phyloP scores from a whole-genome alignment of 1,140 invertebrate species.

The Drosophila melanica region DNA sequence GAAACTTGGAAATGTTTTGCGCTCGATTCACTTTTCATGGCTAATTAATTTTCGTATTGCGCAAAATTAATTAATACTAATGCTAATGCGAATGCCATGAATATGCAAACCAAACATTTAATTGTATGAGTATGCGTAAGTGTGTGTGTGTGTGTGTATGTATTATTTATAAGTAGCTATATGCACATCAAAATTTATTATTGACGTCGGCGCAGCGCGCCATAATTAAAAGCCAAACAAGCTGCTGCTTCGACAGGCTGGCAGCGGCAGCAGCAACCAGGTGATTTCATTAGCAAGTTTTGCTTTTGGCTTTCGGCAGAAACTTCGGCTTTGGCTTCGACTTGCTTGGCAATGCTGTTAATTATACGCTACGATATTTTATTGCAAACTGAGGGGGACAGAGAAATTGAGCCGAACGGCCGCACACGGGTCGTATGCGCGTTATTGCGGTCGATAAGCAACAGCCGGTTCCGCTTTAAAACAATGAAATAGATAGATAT shows the following conservation, averaged over 20 bases:
- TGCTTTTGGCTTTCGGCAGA: constrained; percentile 19
- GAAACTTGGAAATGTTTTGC: constrained; percentile 73
- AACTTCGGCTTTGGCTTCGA: constrained; percentile 34
- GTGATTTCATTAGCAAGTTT: constrained; percentile 76
- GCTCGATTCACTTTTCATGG: constrained; percentile 81
- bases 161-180: constrained; percentile 40
- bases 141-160: constrained; percentile 30
- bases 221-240: constrained; percentile 82
- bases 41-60: constrained; percentile 83
- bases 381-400: constrained; percentile 4
- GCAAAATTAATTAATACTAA: constrained; percentile 80
- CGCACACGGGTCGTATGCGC: constrained; percentile 29
- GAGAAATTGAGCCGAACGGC: not conserved
- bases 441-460: constrained; percentile 20
- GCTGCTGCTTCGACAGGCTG: constrained; percentile 51
- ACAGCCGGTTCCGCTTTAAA: constrained; percentile 10
- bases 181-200: constrained; percentile 71
- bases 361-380: constrained; percentile 65
- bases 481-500: constrained; percentile 35
- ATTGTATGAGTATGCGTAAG: constrained; percentile 4
- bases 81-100: constrained; percentile 75
- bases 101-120: constrained; percentile 69
- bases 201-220: constrained; percentile 70
- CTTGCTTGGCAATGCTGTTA: constrained; percentile 66
- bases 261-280: constrained; percentile 36